Percentiles rank a stretch among this genome's conserved stretches.
Evolutionary conservation across 1,140 invertebrate genomes (phyloP).

Genomic region (Lepidurus apus): DNA sequence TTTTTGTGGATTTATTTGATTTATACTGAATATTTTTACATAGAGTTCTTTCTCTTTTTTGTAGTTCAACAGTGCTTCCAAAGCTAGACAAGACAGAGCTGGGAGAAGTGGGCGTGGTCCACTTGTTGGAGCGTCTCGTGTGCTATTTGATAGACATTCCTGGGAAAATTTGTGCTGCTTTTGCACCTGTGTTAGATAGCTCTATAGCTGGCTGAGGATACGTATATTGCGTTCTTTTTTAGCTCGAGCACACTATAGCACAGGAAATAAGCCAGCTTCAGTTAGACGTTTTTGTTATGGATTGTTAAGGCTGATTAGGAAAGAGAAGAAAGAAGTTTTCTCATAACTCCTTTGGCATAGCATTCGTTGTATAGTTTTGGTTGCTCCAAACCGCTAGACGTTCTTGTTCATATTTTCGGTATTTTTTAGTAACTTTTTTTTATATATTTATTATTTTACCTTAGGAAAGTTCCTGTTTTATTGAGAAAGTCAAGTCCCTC

Average conservation of each 20-base stretch:
- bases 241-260: background rate
- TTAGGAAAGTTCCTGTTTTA: background rate
- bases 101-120: background rate
- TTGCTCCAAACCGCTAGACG: background rate
- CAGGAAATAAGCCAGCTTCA: slow-evolving; percentile 9
- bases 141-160: background rate
- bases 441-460: background rate
- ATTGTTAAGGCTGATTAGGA: background rate
- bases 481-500: background rate
- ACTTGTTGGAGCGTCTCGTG: background rate
- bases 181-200: background rate
- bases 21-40: background rate
- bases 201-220: no score
- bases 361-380: background rate
- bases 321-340: background rate
- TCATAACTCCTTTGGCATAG: background rate
- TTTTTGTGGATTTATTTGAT: slow-evolving; percentile 6
- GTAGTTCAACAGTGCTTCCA: background rate
- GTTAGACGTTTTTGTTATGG: slow-evolving; percentile 17
- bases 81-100: background rate
- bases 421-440: no score
- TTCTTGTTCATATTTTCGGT: background rate
- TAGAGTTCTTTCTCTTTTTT: background rate
- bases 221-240: background rate
- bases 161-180: background rate